A percentile compares a stretch with the other conserved stretches of the same genome.
These are phyloP conservation scores for Galerucella pusilla DNA, from an alignment of 2,888 invertebrate species.

Conservation along the genomic window DNA sequence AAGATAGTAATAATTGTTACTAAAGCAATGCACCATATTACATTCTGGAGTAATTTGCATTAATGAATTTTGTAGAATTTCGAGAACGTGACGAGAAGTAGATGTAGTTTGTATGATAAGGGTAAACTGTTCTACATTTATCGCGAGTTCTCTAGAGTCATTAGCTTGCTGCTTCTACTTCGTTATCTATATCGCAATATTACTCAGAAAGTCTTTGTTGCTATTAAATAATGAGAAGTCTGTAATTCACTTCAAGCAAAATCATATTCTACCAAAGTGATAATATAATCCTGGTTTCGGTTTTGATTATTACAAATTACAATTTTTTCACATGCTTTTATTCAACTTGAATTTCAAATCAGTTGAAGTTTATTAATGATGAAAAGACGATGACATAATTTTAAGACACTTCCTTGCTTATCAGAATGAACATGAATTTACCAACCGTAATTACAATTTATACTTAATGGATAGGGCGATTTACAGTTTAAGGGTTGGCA, in stretches of 20 bases:
- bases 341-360: too few species aligned
- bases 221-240: neutral
- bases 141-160: neutral
- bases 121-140: neutral
- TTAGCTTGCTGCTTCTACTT: neutral
- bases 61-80: conserved; percentile 10
- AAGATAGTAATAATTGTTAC: neutral
- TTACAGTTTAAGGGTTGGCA: too few species aligned
- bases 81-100: conserved; percentile 13
- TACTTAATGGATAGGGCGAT: too few species aligned
- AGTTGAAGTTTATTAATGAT: too few species aligned
- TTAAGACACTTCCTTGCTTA: too few species aligned
- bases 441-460: too few species aligned
- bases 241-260: neutral
- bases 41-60: conserved; percentile 1
- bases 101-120: conserved; percentile 12
- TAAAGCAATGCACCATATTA: neutral
- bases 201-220: neutral
- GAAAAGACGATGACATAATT: too few species aligned
- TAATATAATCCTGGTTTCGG: too few species aligned
- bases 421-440: too few species aligned
- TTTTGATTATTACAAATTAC: too few species aligned
- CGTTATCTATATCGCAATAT: conserved; percentile 3
- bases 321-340: too few species aligned
- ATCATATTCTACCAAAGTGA: neutral